phyloP scores from a whole-genome alignment of 2,797 vertebrate genomes.

The Poeciliopsis gracilis region DNA sequence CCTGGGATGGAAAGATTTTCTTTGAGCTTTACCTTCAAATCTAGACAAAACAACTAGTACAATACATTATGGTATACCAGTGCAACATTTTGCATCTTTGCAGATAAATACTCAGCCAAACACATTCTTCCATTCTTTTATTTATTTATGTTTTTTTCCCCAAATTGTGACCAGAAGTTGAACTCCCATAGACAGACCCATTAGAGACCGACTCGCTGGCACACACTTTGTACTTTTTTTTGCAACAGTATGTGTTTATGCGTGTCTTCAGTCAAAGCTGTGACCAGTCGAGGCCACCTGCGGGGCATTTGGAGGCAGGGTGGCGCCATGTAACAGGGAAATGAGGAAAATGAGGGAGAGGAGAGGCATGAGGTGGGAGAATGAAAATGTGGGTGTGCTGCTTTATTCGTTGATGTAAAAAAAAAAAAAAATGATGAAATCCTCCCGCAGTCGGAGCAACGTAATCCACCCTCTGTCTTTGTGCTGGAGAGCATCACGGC shows the following conservation, averaged over 20 bases:
- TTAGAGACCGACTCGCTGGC: constrained; percentile 67
- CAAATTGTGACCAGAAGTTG: constrained; percentile 74
- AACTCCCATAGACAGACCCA: constrained; percentile 76
- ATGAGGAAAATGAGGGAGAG: constrained; percentile 41
- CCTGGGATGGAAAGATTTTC: not conserved
- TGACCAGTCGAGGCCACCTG: constrained; percentile 75
- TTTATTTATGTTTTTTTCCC: constrained; percentile 28
- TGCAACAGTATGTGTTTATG: constrained; percentile 27
- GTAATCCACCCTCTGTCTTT: constrained; percentile 22
- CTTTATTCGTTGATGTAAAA: constrained; percentile 35
- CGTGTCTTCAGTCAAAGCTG: constrained; percentile 40
- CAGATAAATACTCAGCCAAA: constrained; percentile 25
- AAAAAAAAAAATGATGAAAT: constrained; percentile 41
- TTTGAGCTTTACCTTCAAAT: constrained; percentile 1
- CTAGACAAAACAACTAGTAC: constrained; percentile 7
- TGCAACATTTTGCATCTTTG: constrained; percentile 15
- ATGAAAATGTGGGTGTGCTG: constrained; percentile 29
- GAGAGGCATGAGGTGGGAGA: constrained; percentile 31
- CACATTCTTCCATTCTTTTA: constrained; percentile 23
- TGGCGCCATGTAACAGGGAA: constrained; percentile 49
- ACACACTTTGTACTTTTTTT: constrained; percentile 37
- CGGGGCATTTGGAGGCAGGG: constrained; percentile 74
- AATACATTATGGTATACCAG: constrained; percentile 17
- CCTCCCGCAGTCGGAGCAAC: constrained; percentile 21
- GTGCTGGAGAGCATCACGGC: constrained; percentile 14